Evolutionary conservation across 92 coral and sea anemone species (phyloP).

Genomic region (Scolanthus callimorphus): DNA sequence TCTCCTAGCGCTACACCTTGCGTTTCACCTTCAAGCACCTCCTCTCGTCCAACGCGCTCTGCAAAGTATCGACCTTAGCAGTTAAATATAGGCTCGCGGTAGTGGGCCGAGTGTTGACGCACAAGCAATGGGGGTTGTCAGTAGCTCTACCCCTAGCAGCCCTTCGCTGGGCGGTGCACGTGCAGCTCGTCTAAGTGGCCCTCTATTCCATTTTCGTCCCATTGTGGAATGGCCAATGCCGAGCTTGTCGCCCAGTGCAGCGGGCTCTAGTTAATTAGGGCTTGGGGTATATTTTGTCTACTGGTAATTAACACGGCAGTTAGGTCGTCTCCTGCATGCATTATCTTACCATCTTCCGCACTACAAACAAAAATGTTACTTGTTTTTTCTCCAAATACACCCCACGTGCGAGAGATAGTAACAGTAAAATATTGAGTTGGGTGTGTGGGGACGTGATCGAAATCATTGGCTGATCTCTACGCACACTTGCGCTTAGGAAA

Average conservation of each 20-base stretch:
- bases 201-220: constrained; percentile 30
- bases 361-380: constrained; percentile 51
- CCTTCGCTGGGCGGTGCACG: constrained; percentile 22
- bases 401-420: constrained; percentile 71
- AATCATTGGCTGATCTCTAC: constrained; percentile 24
- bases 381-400: constrained; percentile 73
- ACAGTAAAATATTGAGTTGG: constrained; percentile 50
- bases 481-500: constrained; percentile 97
- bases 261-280: constrained; percentile 16
- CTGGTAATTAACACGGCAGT: neutral
- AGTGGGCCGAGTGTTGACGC: no score
- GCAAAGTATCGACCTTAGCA: constrained; percentile 8
- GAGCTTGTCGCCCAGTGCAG: constrained; percentile 5
- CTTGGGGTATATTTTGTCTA: constrained; percentile 21
- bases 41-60: constrained; percentile 21
- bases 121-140: no score
- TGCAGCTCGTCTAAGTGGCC: constrained; percentile 29
- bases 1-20: constrained; percentile 33
- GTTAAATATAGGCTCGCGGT: no score
- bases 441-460: constrained; percentile 14
- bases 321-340: constrained; percentile 7
- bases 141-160: no score
- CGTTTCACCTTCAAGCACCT: constrained; percentile 15
- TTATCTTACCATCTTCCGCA: constrained; percentile 23
- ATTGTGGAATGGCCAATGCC: constrained; percentile 31